Percentiles rank a stretch among this genome's conserved stretches.
These are phyloP conservation scores for Volucella inflata DNA, from an alignment of 2,888 invertebrate species.

Conservation along the genomic window DNA sequence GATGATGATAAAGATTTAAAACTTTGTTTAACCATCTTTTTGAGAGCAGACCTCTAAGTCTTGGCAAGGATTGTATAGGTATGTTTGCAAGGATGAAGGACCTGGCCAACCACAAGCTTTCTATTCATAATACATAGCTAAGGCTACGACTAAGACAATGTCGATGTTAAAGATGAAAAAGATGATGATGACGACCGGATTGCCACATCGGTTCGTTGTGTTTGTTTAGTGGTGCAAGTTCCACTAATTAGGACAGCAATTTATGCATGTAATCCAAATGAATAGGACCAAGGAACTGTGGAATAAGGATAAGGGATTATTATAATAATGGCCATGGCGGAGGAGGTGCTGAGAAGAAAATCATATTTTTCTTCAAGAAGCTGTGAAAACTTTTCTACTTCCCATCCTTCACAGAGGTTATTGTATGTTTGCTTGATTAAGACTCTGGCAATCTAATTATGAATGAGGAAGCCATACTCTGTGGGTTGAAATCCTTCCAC, in stretches of 20 bases:
- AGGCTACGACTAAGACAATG: too few relatives aligned
- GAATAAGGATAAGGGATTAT: conserved; percentile 43
- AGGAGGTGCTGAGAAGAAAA: background rate
- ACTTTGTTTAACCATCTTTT: conserved; percentile 43
- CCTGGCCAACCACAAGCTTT: conserved; percentile 15
- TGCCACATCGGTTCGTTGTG: conserved; percentile 14
- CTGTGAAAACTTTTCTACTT: background rate
- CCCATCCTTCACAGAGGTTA: background rate
- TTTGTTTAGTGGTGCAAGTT: conserved; percentile 57
- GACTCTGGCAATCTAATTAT: conserved; percentile 47
- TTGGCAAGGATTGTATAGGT: background rate
- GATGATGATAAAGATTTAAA: conserved; percentile 49
- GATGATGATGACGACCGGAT: conserved; percentile 5
- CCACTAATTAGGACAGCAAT: conserved; percentile 59
- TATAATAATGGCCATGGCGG: background rate
- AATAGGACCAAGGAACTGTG: conserved; percentile 29
- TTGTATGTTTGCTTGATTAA: conserved; percentile 12
- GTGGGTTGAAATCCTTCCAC: background rate
- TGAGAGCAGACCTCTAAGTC: background rate
- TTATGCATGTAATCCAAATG: conserved; percentile 56
- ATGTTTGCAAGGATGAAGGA: conserved; percentile 35
- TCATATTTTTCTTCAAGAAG: background rate
- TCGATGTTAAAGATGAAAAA: background rate
- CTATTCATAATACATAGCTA: background rate
- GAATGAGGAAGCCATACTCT: background rate